Conservation (phyloP, 2,888 invertebrate genomes). For the Melinaea marsaeus region DNA sequence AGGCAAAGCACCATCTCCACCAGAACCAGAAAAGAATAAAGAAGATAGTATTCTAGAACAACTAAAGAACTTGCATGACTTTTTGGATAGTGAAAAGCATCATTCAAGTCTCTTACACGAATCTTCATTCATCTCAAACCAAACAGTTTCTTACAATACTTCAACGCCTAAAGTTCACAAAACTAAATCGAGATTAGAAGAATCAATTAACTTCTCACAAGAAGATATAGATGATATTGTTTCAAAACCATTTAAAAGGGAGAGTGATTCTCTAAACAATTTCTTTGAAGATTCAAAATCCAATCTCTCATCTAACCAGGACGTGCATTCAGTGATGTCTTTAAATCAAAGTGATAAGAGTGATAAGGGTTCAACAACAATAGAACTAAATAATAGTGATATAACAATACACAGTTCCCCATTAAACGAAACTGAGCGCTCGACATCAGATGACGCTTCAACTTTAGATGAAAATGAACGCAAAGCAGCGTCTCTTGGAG, state of each 20-base stretch:
- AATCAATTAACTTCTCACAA: constrained; percentile 68
- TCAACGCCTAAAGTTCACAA: constrained; percentile 73
- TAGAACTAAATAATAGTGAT: constrained; percentile 85
- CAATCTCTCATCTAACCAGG: constrained; percentile 69
- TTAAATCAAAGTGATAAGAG: constrained; percentile 71
- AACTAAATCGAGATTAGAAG: constrained; percentile 56
- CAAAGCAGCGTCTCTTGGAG: constrained; percentile 88
- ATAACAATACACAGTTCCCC: constrained; percentile 86
- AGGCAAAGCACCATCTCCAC: constrained; percentile 86
- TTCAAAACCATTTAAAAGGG: constrained; percentile 67
- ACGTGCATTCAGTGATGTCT: constrained; percentile 64
- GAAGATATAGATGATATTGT: constrained; percentile 77
- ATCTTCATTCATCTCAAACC: constrained; percentile 41
- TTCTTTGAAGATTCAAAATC: constrained; percentile 70
- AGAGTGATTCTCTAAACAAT: constrained; percentile 71
- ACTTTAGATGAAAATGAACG: constrained; percentile 80
- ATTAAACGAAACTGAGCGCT: constrained; percentile 67
- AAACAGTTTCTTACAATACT: constrained; percentile 56
- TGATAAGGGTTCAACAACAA: constrained; percentile 79
- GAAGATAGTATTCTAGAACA: constrained; percentile 71
- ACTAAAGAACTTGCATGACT: constrained; percentile 61
- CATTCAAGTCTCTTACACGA: constrained; percentile 62
- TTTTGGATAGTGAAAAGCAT: constrained; percentile 64
- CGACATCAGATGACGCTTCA: constrained; percentile 68
- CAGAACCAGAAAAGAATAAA: constrained; percentile 73